Evolutionary conservation across 2,888 invertebrate species (phyloP).

Genomic region (Meliscaeva auricollis): DNA sequence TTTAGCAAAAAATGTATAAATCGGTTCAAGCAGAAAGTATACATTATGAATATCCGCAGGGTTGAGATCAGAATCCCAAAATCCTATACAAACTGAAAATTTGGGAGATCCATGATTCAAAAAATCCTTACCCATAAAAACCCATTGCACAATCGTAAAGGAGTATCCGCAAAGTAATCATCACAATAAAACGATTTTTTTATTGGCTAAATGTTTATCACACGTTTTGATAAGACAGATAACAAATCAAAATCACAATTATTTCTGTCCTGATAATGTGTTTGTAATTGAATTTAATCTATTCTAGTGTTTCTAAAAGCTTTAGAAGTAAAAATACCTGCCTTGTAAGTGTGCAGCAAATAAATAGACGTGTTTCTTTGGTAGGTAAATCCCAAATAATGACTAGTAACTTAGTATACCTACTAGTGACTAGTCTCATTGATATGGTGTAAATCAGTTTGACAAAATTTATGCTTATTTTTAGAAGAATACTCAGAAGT

Average conservation of each 20-base stretch:
- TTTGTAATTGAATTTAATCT: not conserved
- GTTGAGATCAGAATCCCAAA: too few species aligned
- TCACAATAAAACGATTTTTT: not conserved
- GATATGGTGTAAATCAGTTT: not conserved
- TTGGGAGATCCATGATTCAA: too few species aligned
- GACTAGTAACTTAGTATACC: too few species aligned
- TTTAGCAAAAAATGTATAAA: too few species aligned
- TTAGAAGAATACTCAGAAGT: too few species aligned
- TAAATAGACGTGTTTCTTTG: slow-evolving; percentile 11
- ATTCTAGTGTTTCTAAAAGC: slow-evolving; percentile 18
- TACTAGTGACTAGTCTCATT: not conserved
- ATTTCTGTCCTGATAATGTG: not conserved
- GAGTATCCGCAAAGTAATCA: too few species aligned
- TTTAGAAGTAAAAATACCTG: slow-evolving; percentile 59
- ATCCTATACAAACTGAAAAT: too few species aligned
- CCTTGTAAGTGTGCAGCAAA: slow-evolving; percentile 45
- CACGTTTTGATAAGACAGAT: not conserved
- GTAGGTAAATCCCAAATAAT: not conserved
- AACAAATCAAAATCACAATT: not conserved
- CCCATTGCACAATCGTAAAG: too few species aligned
- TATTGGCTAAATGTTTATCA: not conserved
- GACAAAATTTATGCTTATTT: not conserved
- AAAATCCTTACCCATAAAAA: too few species aligned
- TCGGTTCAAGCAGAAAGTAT: too few species aligned
- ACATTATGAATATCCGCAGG: too few species aligned